Base-by-base conservation (phyloP, 2,797 vertebrate genomes). In the Florisuga fusca region DNA sequence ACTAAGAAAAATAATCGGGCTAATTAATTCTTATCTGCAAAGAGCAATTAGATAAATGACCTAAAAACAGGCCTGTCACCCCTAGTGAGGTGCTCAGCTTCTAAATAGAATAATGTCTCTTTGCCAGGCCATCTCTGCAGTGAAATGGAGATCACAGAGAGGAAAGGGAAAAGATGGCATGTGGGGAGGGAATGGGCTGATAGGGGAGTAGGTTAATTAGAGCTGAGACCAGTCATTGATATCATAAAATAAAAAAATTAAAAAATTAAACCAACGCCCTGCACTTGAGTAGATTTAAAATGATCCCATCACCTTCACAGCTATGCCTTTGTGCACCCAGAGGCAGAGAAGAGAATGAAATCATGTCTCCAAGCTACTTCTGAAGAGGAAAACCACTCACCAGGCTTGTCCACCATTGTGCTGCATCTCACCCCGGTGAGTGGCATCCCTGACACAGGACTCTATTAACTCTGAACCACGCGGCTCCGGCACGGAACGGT, bases 21-120 rank as follows among this genome's bases (percentile, higher is more conserved):
- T 99, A 99, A 99, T 99, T 99, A 99, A 99, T 99, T 99, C 99
- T 99, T 99, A 99, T 99, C 99, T 99, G 99, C 98, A 99, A 98
- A 99, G 98, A 98, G 98, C 99, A 99, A 99, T 99, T 99, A 99
- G 99, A 99, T 99, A 98, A 98, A 99, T 97, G 98, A 98, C 98
- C 98, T 98, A 98, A 97, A 98, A 98, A 98, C 98, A 98, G 98
- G 97, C 98, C 97, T 98, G 98, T 99, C 99, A 99, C 99, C 99
- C 99, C 98, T 99, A 98, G 98, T 98, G 97, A 98, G 98, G 97
- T 97, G 97, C 96, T 97, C 96, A 62, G 98, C 97, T 98, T 98
- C 98, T 98, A 98, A 98, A 98, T 98, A 98, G 98, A 98, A 98
- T 97, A 98, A 97, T 97, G 92, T 98, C 98, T 98, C 98, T 98